Evolutionary conservation across 2,113 vertebrate species (phyloP).

Genomic region (Mobula birostris): DNA sequence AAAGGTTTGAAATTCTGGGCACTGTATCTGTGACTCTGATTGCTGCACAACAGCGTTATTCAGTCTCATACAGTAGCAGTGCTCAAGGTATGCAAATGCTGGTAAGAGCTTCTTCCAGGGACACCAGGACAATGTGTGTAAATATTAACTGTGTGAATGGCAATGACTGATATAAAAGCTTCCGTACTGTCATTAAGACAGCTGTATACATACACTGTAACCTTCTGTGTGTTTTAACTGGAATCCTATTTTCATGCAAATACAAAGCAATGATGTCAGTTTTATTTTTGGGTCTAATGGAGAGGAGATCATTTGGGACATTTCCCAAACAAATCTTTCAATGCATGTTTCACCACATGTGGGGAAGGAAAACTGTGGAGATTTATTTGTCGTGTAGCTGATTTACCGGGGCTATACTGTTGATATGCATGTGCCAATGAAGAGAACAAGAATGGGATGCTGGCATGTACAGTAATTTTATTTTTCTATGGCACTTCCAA

Average conservation of each 20-base stretch:
- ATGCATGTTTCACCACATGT: neutral
- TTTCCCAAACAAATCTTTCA: constrained; percentile 22
- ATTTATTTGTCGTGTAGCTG: neutral
- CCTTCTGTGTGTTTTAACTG: constrained; percentile 26
- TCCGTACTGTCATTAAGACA: constrained; percentile 24
- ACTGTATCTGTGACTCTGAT: neutral
- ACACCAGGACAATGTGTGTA: constrained; percentile 23
- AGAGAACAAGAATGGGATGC: neutral
- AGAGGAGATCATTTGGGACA: constrained; percentile 5
- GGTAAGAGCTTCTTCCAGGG: constrained; percentile 27
- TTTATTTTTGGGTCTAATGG: constrained; percentile 10
- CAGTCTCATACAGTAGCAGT: constrained; percentile 18
- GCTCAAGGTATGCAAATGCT: constrained; percentile 32
- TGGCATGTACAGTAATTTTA: neutral
- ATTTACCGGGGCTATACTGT: neutral
- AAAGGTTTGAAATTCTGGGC: neutral
- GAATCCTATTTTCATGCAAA: constrained; percentile 33
- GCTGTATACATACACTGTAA: constrained; percentile 35
- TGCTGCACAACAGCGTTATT: neutral
- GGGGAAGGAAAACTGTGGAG: neutral
- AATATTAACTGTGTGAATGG: constrained; percentile 34
- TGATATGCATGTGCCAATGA: neutral
- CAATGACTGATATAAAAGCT: constrained; percentile 12
- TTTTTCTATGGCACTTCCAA: neutral
- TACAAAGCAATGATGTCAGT: constrained; percentile 31